These are phyloP conservation scores for Catamblyrhynchus diadema DNA, from an alignment of 2,797 vertebrate species.

Conservation along the genomic window DNA sequence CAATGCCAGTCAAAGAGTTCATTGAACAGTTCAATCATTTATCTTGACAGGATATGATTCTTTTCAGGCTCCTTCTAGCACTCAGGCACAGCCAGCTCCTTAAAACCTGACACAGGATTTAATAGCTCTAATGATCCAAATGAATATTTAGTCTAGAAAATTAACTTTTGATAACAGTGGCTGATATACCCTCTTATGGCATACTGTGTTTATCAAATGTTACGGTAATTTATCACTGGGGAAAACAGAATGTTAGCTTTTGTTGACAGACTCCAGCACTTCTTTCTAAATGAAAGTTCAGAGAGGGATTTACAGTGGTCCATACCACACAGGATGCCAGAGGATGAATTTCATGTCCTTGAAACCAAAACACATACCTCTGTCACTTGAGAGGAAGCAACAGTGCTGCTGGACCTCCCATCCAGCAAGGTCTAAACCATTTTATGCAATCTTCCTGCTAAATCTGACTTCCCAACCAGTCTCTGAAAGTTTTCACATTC, in stretches of 20 bases:
- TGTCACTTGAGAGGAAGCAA: neutral
- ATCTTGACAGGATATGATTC: slow-evolving; percentile 68
- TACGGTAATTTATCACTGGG: neutral
- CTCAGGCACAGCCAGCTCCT: slow-evolving; percentile 38
- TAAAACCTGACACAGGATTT: slow-evolving; percentile 51
- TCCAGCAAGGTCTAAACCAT: neutral
- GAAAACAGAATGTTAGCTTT: slow-evolving; percentile 18
- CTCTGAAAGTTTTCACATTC: neutral
- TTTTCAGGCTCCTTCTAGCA: slow-evolving; percentile 48
- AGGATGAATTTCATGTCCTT: neutral
- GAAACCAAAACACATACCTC: neutral
- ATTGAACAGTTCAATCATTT: slow-evolving; percentile 71
- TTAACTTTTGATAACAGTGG: slow-evolving; percentile 46
- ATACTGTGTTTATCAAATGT: slow-evolving; percentile 40
- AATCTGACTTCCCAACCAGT: neutral
- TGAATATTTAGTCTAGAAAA: slow-evolving; percentile 59
- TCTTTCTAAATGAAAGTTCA: neutral
- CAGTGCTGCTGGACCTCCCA: neutral
- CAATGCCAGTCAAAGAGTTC: slow-evolving; percentile 73
- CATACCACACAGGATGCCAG: neutral
- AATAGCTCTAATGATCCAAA: slow-evolving; percentile 52
- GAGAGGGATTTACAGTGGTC: slow-evolving; percentile 23
- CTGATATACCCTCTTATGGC: slow-evolving; percentile 14
- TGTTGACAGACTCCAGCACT: neutral
- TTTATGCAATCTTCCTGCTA: neutral